Percentiles rank a stretch among this genome's conserved stretches.
phyloP scores from a whole-genome alignment of 2,888 invertebrate species.

The Halocaridina rubra region DNA sequence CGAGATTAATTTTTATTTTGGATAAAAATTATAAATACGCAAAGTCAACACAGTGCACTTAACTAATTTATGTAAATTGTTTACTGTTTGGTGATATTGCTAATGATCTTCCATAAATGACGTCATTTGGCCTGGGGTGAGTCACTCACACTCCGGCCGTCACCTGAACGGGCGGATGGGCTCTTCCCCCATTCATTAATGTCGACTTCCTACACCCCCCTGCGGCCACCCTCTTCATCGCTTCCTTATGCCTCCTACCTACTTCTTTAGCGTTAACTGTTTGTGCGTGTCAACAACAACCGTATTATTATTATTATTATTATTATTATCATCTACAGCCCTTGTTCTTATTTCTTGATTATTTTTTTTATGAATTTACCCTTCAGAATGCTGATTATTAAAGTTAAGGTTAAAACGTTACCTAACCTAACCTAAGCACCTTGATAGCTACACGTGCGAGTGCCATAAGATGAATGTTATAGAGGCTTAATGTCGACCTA shows the following conservation, averaged over 20 bases:
- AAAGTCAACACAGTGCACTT: neutral
- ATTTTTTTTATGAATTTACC: neutral
- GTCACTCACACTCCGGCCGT: slow-evolving; percentile 35
- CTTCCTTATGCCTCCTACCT: neutral
- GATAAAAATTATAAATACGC: no score
- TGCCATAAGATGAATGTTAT: neutral
- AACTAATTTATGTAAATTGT: neutral
- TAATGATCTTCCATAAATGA: neutral
- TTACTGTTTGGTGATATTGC: neutral
- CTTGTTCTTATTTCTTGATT: neutral
- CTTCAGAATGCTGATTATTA: neutral
- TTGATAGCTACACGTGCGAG: no score
- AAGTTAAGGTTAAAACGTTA: no score
- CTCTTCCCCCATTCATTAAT: slow-evolving; percentile 28
- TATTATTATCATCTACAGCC: neutral
- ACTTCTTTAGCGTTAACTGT: neutral
- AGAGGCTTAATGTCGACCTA: neutral
- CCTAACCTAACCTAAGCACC: no score
- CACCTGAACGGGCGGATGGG: slow-evolving; percentile 34
- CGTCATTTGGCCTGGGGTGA: slow-evolving; percentile 45
- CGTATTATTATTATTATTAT: neutral
- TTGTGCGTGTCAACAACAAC: neutral
- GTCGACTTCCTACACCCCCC: slow-evolving; percentile 12
- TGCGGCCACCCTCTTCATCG: no score
- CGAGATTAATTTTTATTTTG: no score